Evolutionary conservation across 2,113 vertebrate species (phyloP).

Genomic region (Zosterops japonicus): DNA sequence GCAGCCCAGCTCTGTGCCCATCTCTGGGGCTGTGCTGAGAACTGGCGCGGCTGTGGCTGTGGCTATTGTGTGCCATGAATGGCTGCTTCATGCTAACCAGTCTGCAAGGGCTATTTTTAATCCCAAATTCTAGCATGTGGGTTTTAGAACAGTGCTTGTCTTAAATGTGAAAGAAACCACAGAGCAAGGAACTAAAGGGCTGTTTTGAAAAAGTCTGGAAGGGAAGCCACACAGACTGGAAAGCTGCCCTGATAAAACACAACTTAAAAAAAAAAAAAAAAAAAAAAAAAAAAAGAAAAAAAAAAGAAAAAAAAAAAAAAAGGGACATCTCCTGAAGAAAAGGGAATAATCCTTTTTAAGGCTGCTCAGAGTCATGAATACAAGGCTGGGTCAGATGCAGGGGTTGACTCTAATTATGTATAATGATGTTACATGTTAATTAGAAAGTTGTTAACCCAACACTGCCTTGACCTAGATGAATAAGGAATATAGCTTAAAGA

Average conservation of each 20-base stretch:
- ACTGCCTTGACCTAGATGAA: neutral
- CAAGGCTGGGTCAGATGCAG: neutral
- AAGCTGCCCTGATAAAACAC: conserved; percentile 23
- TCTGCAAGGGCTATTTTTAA: conserved; percentile 56
- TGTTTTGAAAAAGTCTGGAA: conserved; percentile 50
- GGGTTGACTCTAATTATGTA: neutral
- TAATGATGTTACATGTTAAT: neutral
- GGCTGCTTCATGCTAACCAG: conserved; percentile 38
- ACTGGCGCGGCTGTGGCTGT: rapidly evolving
- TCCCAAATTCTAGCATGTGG: conserved; percentile 30
- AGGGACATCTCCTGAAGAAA: neutral
- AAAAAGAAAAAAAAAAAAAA: neutral
- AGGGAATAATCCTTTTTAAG: neutral
- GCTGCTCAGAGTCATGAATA: neutral
- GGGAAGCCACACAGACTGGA: conserved; percentile 34
- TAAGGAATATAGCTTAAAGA: neutral
- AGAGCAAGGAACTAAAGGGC: conserved; percentile 47
- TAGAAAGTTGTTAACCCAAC: neutral
- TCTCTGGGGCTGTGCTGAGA: neutral
- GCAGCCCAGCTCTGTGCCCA: neutral
- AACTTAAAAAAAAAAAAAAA: neutral
- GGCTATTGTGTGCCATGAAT: conserved; percentile 43
- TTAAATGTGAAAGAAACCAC: conserved; percentile 57
- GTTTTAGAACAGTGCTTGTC: conserved; percentile 49
- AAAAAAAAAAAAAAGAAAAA: neutral